A percentile compares a stretch with the other conserved stretches of the same genome.
These are phyloP conservation scores for Drosophila nr. perissopoda DNA, from an alignment of 2,888 invertebrate genomes.

Conservation along the genomic window DNA sequence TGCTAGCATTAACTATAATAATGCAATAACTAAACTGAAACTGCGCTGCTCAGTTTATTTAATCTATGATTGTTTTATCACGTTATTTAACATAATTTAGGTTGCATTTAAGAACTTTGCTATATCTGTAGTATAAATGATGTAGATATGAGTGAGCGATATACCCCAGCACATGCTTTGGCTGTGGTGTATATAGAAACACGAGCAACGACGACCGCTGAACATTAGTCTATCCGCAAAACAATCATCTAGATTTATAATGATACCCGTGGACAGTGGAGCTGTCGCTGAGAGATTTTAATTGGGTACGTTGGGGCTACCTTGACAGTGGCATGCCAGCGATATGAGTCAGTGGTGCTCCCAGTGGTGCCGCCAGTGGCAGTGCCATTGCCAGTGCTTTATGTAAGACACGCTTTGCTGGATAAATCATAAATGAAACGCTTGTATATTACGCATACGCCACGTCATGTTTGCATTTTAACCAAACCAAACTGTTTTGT, in stretches of 20 bases:
- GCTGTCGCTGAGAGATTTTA: slow-evolving; percentile 46
- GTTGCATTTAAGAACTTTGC: not conserved
- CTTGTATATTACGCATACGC: slow-evolving; percentile 73
- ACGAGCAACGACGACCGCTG: slow-evolving; percentile 19
- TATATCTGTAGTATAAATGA: not conserved
- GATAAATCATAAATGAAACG: slow-evolving; percentile 38
- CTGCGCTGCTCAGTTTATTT: not conserved
- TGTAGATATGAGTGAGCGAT: not conserved
- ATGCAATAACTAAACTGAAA: not conserved
- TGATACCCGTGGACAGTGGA: slow-evolving; percentile 38
- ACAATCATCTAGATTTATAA: slow-evolving; percentile 48
- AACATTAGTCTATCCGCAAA: slow-evolving; percentile 30
- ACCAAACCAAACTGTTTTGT: slow-evolving; percentile 11
- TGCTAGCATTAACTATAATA: not conserved
- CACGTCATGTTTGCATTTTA: slow-evolving; percentile 54
- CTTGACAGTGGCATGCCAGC: slow-evolving; percentile 44
- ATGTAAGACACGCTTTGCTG: slow-evolving; percentile 16
- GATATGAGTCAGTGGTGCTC: slow-evolving; percentile 31
- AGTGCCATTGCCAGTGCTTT: slow-evolving; percentile 1
- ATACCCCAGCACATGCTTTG: not conserved
- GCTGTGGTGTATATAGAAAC: slow-evolving; percentile 15
- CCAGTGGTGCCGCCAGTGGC: slow-evolving; percentile 3
- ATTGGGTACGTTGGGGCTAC: slow-evolving; percentile 50
- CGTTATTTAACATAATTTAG: not conserved
- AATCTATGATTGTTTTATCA: not conserved